Conservation (phyloP, 1,140 invertebrate genomes). For the Orussus abietinus region DNA sequence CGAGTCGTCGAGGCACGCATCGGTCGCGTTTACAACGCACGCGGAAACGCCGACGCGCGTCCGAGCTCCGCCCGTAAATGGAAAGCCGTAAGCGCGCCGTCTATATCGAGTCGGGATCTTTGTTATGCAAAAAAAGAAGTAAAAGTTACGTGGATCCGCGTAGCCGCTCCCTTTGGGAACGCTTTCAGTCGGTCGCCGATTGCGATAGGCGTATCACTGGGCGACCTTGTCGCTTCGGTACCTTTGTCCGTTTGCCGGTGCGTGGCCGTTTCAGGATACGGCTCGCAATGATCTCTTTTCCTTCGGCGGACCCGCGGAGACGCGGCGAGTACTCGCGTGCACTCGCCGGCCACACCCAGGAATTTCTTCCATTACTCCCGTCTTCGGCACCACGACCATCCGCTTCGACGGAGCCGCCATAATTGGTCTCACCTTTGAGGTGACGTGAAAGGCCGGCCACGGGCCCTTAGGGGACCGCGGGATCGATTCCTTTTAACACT, state of each 20-base stretch:
- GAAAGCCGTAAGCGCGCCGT: not conserved
- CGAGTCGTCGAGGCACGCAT: no score
- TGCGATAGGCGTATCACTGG: not conserved
- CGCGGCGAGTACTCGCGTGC: constrained; percentile 12
- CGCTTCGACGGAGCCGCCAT: no score
- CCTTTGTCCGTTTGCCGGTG: constrained; percentile 21
- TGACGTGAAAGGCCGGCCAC: no score
- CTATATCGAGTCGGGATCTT: not conserved
- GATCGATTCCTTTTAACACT: no score
- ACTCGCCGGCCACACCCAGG: constrained; percentile 37
- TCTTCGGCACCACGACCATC: constrained; percentile 22
- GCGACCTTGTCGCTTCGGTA: constrained; percentile 35
- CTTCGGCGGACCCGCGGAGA: no score
- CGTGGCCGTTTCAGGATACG: constrained; percentile 18
- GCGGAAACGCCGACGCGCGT: constrained; percentile 1
- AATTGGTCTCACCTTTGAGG: no score
- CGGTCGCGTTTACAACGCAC: no score
- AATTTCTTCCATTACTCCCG: constrained; percentile 38
- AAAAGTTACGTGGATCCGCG: not conserved
- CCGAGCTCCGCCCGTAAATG: not conserved
- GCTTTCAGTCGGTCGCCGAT: not conserved
- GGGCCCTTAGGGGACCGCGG: no score
- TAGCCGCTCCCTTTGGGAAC: not conserved
- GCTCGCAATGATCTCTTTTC: no score
- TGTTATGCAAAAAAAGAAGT: not conserved